Base-by-base conservation (phyloP, 2,797 vertebrate species). In the Anolis apletophallus region DNA sequence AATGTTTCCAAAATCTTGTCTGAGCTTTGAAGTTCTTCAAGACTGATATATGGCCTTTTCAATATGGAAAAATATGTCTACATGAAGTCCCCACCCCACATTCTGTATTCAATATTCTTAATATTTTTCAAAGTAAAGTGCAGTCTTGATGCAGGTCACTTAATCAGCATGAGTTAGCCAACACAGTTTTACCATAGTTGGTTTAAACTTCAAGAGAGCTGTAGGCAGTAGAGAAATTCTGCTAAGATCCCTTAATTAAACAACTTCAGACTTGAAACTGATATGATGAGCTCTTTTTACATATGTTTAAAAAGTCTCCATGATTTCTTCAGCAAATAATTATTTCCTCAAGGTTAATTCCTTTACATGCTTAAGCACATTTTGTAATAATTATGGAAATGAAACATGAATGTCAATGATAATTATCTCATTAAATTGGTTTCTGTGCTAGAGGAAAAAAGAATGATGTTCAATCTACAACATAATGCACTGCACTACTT, bases 351-450 rank as follows among this genome's bases (percentile, higher is more conserved):
- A 80, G 0, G 34, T 93, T 89, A 86, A 80, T 82, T 90, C 17
- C 3, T 0, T 74, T 82, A 55, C 2, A 72, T 50, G 4, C 0
- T 77, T 87, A 32, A 0, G 0, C 32, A 19, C 74, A 89, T 88
- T 91, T 93, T 84, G 26, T 29, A 89, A 10, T 34, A 87, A 84
- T 85, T 91, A 90, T 71, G 52, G 69, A 89, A 89, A 90, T 76
- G 0, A 87, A 93, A 91, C 85, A 81, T 0, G 0, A 87, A 74
- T 90, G 54, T 23, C 69, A 82, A 1, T 82, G 32, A 64, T 88
- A 88, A 88, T 40, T 67, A 50, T 71, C 23, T 90, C 46, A 72
- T 81, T 75, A 81, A 75, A 52, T 71, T 85, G 0, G 19, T 91
- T 93, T 88, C 75, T 84, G 81, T 0, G 1, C 5, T 72, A 16